Percentiles rank a stretch among this genome's conserved stretches.
Evolutionary conservation across 2,113 vertebrate genomes (phyloP).

Genomic region (Dipodomys stephensi): DNA sequence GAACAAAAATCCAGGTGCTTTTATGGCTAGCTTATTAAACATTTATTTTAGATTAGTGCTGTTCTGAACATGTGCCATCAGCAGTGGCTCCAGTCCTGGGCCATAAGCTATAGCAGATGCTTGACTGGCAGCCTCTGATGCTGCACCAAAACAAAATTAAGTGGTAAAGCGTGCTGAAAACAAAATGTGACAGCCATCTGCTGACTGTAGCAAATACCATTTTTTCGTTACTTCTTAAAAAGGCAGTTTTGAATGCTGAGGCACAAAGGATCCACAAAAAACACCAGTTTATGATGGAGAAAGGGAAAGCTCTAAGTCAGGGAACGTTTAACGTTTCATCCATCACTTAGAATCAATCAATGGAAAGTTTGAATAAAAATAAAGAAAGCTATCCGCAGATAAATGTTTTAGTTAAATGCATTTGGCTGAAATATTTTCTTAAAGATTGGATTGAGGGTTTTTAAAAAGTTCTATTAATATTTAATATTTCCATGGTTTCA

Average conservation of each 20-base stretch:
- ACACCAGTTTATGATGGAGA: slow-evolving; percentile 80
- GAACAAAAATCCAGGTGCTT: slow-evolving; percentile 82
- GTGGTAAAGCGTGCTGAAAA: slow-evolving; percentile 90
- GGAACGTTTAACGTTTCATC: slow-evolving; percentile 82
- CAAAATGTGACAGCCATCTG: slow-evolving; percentile 92
- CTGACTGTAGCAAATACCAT: slow-evolving; percentile 88
- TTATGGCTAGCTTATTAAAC: slow-evolving; percentile 86
- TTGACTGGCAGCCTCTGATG: slow-evolving; percentile 89
- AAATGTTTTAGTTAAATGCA: slow-evolving; percentile 81
- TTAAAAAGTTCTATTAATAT: slow-evolving; percentile 69
- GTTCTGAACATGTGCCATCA: slow-evolving; percentile 86
- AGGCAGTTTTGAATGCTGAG: slow-evolving; percentile 83
- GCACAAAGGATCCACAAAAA: slow-evolving; percentile 82
- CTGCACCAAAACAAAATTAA: slow-evolving; percentile 91
- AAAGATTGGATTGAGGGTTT: slow-evolving; percentile 72
- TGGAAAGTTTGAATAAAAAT: slow-evolving; percentile 80
- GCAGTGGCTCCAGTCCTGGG: slow-evolving; percentile 85
- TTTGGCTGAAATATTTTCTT: slow-evolving; percentile 77
- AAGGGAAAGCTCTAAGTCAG: slow-evolving; percentile 79
- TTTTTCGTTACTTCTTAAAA: slow-evolving; percentile 85
- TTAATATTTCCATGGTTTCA: slow-evolving; percentile 68
- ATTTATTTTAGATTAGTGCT: slow-evolving; percentile 89
- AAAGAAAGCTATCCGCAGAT: slow-evolving; percentile 79
- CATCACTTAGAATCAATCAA: slow-evolving; percentile 83
- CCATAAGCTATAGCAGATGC: slow-evolving; percentile 92